A percentile compares a stretch with the other conserved stretches of the same genome.
phyloP scores from a whole-genome alignment of 2,888 invertebrate species.

The Drosophila niveifrons region DNA sequence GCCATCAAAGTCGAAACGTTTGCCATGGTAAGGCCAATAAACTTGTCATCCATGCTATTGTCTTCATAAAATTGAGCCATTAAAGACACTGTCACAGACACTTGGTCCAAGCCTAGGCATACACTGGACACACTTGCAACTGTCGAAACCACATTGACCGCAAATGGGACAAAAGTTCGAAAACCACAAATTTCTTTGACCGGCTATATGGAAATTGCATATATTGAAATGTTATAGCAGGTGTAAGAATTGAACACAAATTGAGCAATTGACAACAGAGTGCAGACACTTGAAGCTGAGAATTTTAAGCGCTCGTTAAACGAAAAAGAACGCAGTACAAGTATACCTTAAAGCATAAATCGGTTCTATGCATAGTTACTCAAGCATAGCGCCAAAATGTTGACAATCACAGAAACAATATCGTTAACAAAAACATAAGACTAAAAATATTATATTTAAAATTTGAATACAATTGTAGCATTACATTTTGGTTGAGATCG shows the following conservation, averaged over 20 bases:
- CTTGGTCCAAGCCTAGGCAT: not conserved
- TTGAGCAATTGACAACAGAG: constrained; percentile 30
- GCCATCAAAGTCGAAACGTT: not conserved
- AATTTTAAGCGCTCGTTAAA: not conserved
- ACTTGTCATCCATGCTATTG: constrained; percentile 30
- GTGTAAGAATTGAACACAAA: constrained; percentile 12
- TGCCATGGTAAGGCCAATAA: constrained; percentile 31
- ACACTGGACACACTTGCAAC: constrained; percentile 4
- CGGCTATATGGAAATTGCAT: constrained; percentile 32
- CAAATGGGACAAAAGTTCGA: constrained; percentile 52
- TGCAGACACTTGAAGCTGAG: not conserved
- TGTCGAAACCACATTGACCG: constrained; percentile 52
- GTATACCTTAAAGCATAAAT: not conserved
- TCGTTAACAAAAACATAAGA: not conserved
- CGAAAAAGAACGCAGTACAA: too few relatives aligned
- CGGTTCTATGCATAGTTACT: too few relatives aligned
- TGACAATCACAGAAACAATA: not conserved
- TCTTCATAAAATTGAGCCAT: constrained; percentile 33
- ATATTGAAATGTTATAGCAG: constrained; percentile 31
- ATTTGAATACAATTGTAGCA: not conserved
- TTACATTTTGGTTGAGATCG: constrained; percentile 40
- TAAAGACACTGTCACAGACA: constrained; percentile 21
- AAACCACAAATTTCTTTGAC: constrained; percentile 51
- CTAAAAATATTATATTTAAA: constrained; percentile 1
- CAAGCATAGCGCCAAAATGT: not conserved